These are phyloP conservation scores for Drosophila pseudoobscura DNA, from an alignment of 1,140 invertebrate species.

Conservation along the genomic window DNA sequence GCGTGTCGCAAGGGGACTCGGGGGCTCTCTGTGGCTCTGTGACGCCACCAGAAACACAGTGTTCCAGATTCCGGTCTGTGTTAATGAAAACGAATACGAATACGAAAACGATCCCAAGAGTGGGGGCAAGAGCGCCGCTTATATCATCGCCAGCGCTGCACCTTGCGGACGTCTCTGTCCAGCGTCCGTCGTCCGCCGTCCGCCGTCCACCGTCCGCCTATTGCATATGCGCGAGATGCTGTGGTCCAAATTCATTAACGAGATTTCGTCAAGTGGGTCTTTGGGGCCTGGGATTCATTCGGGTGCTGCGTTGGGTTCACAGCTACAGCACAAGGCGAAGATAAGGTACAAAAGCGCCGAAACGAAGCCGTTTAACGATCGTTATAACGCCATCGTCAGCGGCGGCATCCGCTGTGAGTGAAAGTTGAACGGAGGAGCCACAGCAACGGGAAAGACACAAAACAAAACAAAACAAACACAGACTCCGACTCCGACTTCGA, in stretches of 20 bases:
- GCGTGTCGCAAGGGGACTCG: conserved; percentile 6
- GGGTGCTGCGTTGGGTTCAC: conserved; percentile 37
- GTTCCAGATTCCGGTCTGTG: conserved; percentile 59
- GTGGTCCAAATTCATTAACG: conserved; percentile 80
- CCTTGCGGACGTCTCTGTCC: conserved; percentile 37
- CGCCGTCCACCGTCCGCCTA: conserved; percentile 7
- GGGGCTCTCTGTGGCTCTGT: no score
- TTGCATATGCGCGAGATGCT: conserved; percentile 38
- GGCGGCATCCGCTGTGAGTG: conserved; percentile 64
- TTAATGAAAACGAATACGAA: conserved; percentile 54
- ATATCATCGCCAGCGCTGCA: conserved; percentile 51
- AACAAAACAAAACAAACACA: conserved; percentile 43
- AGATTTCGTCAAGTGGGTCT: conserved; percentile 75
- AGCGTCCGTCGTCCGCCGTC: conserved; percentile 3
- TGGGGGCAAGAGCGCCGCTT: conserved; percentile 17
- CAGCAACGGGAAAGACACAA: conserved; percentile 49
- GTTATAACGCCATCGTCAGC: conserved; percentile 23
- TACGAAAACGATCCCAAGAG: conserved; percentile 6
- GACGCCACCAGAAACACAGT: neutral
- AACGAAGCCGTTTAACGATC: conserved; percentile 67
- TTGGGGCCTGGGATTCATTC: conserved; percentile 37
- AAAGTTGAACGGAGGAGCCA: conserved; percentile 64
- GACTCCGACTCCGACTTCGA: conserved; percentile 1
- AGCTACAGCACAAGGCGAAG: conserved; percentile 20
- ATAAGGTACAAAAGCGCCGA: conserved; percentile 40